Evolutionary conservation across 1,140 invertebrate species (phyloP).

Genomic region (Onthophagus taurus): DNA sequence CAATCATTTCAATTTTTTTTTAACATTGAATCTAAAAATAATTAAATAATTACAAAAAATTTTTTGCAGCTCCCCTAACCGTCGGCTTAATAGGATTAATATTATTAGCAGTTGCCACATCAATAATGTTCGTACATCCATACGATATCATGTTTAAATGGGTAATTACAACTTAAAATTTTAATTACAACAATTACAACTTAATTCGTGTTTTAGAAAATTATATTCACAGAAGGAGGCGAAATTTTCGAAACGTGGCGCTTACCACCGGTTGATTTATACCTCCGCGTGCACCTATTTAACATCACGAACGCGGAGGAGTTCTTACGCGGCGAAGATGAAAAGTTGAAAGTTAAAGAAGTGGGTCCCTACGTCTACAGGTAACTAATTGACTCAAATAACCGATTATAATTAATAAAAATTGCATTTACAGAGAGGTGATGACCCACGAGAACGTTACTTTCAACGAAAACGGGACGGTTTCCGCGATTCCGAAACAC

Average conservation of each 20-base stretch:
- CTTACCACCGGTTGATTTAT: slow-evolving; percentile 72
- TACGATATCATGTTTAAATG: slow-evolving; percentile 63
- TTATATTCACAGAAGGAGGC: slow-evolving; percentile 56
- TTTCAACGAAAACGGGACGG: slow-evolving; percentile 67
- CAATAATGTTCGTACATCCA: slow-evolving; percentile 53
- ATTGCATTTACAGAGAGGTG: slow-evolving; percentile 54
- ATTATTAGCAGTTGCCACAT: slow-evolving; percentile 47
- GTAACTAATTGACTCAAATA: slow-evolving; percentile 40
- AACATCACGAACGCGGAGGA: slow-evolving; percentile 80
- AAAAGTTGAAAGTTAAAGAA: slow-evolving; percentile 66
- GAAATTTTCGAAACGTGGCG: slow-evolving; percentile 81
- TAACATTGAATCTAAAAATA: too few species aligned
- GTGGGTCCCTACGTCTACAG: slow-evolving; percentile 86
- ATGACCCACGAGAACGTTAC: slow-evolving; percentile 57
- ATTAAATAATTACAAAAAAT: too few species aligned
- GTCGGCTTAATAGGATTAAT: slow-evolving; percentile 55
- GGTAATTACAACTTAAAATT: slow-evolving; percentile 37
- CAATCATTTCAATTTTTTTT: too few species aligned
- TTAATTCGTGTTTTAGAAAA: slow-evolving; percentile 51
- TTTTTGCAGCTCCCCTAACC: slow-evolving; percentile 50
- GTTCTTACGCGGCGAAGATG: slow-evolving; percentile 58
- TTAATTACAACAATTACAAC: not conserved
- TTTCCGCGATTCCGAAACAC: slow-evolving; percentile 56
- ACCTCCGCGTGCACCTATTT: slow-evolving; percentile 77
- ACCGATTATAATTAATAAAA: not conserved